Percentiles rank a stretch among this genome's conserved stretches.
These are phyloP conservation scores for Microctonus brassicae DNA, from an alignment of 2,888 invertebrate species.

Conservation along the genomic window DNA sequence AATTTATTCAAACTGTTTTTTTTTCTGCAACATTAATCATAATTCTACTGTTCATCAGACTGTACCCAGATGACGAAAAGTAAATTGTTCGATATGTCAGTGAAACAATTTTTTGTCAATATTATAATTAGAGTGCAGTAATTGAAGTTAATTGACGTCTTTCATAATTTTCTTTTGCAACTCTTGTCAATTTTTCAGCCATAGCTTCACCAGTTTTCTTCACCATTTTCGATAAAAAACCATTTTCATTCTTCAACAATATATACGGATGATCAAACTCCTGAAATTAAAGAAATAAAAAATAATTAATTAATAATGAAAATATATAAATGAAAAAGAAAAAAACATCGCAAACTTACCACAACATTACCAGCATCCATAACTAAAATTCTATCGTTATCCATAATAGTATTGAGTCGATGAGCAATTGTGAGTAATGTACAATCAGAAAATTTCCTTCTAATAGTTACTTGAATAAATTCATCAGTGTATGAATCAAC, in stretches of 20 bases:
- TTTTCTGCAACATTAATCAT: too few species aligned
- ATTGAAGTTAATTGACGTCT: slow-evolving; percentile 45
- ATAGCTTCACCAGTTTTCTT: slow-evolving; percentile 78
- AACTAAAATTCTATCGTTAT: slow-evolving; percentile 73
- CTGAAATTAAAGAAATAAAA: slow-evolving; percentile 45
- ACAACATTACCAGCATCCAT: slow-evolving; percentile 72
- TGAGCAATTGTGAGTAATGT: slow-evolving; percentile 77
- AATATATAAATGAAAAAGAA: neutral
- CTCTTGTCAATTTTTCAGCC: slow-evolving; percentile 74
- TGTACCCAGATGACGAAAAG: too few species aligned
- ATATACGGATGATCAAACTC: slow-evolving; percentile 82
- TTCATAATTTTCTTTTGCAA: slow-evolving; percentile 73
- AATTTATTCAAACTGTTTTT: too few species aligned
- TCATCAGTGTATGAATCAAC: slow-evolving; percentile 85
- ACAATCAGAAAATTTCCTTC: slow-evolving; percentile 72
- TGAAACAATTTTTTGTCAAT: too few species aligned
- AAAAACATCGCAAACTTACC: slow-evolving; percentile 50
- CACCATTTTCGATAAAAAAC: slow-evolving; percentile 75
- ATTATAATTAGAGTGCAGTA: slow-evolving; percentile 30
- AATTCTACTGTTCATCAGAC: too few species aligned
- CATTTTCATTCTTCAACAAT: slow-evolving; percentile 72
- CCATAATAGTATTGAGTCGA: slow-evolving; percentile 76
- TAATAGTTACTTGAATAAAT: slow-evolving; percentile 73
- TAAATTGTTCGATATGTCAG: too few species aligned
- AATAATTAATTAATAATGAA: neutral